Evolutionary conservation across 2,797 vertebrate genomes (phyloP).

Genomic region (Helostoma temminkii): DNA sequence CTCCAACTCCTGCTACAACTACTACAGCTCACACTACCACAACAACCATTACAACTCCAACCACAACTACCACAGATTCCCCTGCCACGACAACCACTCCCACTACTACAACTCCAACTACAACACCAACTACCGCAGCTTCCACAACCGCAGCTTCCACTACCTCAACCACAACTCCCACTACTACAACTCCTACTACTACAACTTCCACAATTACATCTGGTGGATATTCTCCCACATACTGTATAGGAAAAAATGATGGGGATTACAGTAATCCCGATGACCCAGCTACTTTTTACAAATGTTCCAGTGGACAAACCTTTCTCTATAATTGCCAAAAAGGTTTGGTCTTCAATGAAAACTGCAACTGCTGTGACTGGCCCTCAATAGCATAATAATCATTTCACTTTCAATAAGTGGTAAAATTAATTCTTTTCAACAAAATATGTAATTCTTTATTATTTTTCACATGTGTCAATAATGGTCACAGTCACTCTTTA

Average conservation of each 20-base stretch:
- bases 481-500: accelerated
- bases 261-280: neutral
- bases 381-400: neutral
- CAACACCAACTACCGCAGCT: no score
- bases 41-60: neutral
- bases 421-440: neutral
- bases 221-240: neutral
- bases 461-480: neutral
- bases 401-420: no score
- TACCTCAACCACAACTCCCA: neutral
- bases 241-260: accelerated
- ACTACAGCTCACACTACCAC: neutral
- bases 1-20: neutral
- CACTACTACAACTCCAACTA: neutral
- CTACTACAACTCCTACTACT: neutral
- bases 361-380: neutral
- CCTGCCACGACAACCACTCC: neutral
- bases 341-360: neutral
- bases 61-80: neutral
- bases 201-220: neutral
- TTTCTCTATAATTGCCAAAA: accelerated
- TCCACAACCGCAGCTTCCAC: neutral
- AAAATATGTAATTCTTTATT: neutral
- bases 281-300: neutral
- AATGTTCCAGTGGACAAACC: accelerated